Evolutionary conservation across 2,797 vertebrate species (phyloP).

Genomic region (Artibeus lituratus): DNA sequence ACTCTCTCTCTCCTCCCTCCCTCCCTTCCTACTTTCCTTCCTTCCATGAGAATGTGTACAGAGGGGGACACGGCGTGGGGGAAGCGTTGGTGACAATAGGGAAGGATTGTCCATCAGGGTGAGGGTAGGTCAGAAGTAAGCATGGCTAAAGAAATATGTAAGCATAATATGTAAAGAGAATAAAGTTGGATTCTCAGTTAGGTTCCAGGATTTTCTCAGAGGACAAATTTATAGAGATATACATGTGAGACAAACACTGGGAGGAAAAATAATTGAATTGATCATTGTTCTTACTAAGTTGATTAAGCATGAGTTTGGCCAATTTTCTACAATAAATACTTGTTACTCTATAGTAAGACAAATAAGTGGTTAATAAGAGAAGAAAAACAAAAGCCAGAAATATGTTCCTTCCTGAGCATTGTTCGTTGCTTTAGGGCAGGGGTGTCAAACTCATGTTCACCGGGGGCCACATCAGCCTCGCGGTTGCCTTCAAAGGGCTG

Average conservation of each 20-base stretch:
- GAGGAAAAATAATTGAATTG: neutral
- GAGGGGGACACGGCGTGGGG: accelerated
- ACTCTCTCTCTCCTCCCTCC: accelerated
- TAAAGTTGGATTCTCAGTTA: neutral
- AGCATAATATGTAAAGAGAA: neutral
- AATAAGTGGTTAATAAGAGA: neutral
- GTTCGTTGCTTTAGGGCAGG: neutral
- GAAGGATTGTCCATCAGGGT: neutral
- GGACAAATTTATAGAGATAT: neutral
- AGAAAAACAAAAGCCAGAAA: neutral
- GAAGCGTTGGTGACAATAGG: neutral
- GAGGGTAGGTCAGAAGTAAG: neutral
- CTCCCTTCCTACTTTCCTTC: accelerated
- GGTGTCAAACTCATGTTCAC: too few species aligned
- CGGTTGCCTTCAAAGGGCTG: too few species aligned
- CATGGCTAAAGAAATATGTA: neutral
- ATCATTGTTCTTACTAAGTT: neutral
- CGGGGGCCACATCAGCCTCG: too few species aligned
- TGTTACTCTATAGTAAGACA: neutral
- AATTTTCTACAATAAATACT: neutral
- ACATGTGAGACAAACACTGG: neutral
- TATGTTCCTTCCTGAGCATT: neutral
- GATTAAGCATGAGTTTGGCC: neutral
- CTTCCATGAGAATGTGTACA: neutral
- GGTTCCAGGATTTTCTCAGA: neutral